Base-by-base conservation (phyloP, 2,888 invertebrate species). In the Nudaria mundana region DNA sequence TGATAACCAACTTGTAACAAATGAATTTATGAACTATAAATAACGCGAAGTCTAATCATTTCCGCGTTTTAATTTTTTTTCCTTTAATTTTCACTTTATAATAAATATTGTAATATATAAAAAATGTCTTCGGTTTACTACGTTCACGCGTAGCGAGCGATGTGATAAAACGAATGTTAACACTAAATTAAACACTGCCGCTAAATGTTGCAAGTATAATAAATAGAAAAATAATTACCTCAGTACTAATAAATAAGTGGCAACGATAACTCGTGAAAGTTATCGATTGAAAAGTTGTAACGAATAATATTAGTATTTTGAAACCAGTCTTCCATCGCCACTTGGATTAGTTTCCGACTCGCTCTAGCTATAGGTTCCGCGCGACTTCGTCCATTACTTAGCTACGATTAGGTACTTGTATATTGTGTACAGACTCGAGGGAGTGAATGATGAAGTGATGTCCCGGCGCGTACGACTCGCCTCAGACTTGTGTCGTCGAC, bases 301-400 rank as follows among this genome's bases (percentile, higher is more conserved):
- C 37, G 56, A 40, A 15, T 52, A 55, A 56, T 50, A 46, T 46
- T 54, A 38, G 54, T 55, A 57, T 59, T 57, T 61, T 63, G 2
- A 66, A 73, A 66, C 66, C 74, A 75, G 81, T 82, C 81, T 82
- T 81, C 81, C 82, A 79, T 66, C 72, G 64, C 46, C 43, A 47
- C 48, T 54, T 44, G 34, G 48, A 41, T 43, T 51, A 45, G 34
- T n/a, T 31, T 42, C 48, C 46, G 37, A 44, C 45, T 50, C 54
- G 52, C 48, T 55, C 29, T 58, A 64, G 63, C 37, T n/a, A 40
- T 60, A 64, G 69, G 63, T 48, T 60, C 63, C 69, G 66, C 68
- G 71, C 69, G 66, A 72, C 74, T 76, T 74, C 80, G 81, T 81
- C 81, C 81, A 80, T 72, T 63, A 70, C 63, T 58, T 71, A 72